Conservation (phyloP, 2,888 invertebrate species). For the Idaea straminata region DNA sequence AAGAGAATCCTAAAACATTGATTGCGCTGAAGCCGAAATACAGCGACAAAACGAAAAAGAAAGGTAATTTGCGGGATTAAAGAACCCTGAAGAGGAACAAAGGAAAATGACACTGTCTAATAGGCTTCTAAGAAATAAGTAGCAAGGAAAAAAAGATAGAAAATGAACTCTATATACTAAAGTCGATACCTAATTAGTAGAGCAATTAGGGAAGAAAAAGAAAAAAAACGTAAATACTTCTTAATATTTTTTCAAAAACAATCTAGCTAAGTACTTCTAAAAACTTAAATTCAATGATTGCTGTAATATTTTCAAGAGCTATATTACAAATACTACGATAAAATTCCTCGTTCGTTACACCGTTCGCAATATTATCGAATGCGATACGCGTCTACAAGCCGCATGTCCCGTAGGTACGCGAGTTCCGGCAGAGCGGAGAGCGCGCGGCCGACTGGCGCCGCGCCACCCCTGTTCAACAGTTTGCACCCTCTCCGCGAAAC, state of each 20-base stretch:
- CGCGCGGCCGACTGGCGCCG: constrained; percentile 69
- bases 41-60: not conserved
- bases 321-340: not conserved
- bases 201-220: not conserved
- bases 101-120: not conserved
- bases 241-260: not conserved
- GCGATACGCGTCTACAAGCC: not conserved
- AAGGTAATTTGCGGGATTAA: not conserved
- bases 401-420: constrained; percentile 7
- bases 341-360: not conserved
- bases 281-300: too few relatives aligned
- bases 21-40: not conserved
- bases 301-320: not conserved
- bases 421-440: constrained; percentile 35
- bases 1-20: not conserved
- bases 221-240: not conserved
- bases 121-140: not conserved
- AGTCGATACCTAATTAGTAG: not conserved
- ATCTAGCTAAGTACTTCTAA: not conserved
- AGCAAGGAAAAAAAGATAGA: not conserved
- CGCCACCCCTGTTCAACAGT: constrained; percentile 74
- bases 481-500: constrained; percentile 64
- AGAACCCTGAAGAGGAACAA: not conserved
- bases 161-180: not conserved
- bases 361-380: constrained; percentile 2